phyloP scores from a whole-genome alignment of 1,140 invertebrate genomes.

The Drosophila suzukii region DNA sequence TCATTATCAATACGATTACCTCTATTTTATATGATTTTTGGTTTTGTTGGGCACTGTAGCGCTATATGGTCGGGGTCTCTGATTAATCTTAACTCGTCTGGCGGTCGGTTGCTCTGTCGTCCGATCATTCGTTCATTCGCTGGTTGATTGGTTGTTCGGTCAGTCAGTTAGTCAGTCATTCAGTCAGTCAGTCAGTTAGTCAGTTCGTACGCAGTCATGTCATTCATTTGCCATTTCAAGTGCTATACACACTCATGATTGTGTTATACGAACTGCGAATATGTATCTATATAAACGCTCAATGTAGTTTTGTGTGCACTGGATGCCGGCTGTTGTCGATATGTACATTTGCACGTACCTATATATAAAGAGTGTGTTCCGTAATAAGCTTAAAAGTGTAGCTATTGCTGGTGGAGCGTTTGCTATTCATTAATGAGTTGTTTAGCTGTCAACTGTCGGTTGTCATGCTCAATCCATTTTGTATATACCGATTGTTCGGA shows the following conservation, averaged over 20 bases:
- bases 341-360: conserved; percentile 20
- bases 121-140: conserved; percentile 38
- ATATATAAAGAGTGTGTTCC: conserved; percentile 49
- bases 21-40: conserved; percentile 6
- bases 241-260: conserved; percentile 69
- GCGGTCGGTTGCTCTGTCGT: conserved; percentile 27
- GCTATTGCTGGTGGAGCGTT: conserved; percentile 45
- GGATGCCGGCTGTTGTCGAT: conserved; percentile 33
- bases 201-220: conserved; percentile 67
- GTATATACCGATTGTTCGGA: conserved; percentile 41
- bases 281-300: conserved; percentile 17
- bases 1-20: neutral
- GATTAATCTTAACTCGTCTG: conserved; percentile 78
- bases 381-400: conserved; percentile 74
- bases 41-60: conserved; percentile 21
- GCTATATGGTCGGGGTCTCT: conserved; percentile 61
- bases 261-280: conserved; percentile 22
- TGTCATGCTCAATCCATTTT: conserved; percentile 64
- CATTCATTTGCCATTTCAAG: conserved; percentile 82
- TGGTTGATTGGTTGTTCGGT: conserved; percentile 34
- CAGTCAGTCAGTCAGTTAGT: conserved; percentile 32
- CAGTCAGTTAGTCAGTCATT: conserved; percentile 25
- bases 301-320: conserved; percentile 40
- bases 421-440: conserved; percentile 80
- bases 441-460: conserved; percentile 68